These are phyloP conservation scores for Eremophila alpestris DNA, from an alignment of 2,797 vertebrate genomes.

Conservation along the genomic window DNA sequence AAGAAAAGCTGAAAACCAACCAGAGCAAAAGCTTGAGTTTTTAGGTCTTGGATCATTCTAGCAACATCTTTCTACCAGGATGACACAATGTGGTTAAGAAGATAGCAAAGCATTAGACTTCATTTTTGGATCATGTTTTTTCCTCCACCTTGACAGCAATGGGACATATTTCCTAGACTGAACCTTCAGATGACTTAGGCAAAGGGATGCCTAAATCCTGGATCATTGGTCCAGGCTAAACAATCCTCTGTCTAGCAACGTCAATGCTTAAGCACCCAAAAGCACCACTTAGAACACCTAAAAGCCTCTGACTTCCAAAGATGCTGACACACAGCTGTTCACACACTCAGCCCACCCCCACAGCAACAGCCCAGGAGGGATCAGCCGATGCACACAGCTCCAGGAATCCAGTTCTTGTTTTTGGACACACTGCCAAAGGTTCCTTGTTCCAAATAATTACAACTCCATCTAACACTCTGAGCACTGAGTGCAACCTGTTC, in stretches of 20 bases:
- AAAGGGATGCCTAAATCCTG: background rate
- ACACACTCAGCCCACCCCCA: rapidly evolving
- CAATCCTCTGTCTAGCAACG: background rate
- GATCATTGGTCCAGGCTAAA: background rate
- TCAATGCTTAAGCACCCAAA: background rate
- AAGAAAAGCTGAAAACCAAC: background rate
- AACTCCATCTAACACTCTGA: background rate
- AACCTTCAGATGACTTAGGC: background rate
- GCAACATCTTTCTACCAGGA: background rate
- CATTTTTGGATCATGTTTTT: background rate
- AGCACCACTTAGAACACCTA: background rate
- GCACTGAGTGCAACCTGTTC: background rate
- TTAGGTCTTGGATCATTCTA: background rate
- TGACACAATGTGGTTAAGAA: background rate
- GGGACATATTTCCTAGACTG: background rate
- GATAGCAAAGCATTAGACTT: background rate
- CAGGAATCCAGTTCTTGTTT: background rate
- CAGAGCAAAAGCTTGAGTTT: background rate
- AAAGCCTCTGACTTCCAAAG: background rate
- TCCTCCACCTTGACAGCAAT: background rate
- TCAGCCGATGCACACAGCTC: rapidly evolving
- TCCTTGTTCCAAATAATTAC: background rate
- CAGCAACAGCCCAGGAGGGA: rapidly evolving
- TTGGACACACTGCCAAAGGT: background rate
- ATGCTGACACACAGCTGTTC: rapidly evolving